Evolutionary conservation across 2,113 vertebrate species (phyloP), one percentile per base, ranked within the genome.

Genomic region (Raphicerus campestris): DNA sequence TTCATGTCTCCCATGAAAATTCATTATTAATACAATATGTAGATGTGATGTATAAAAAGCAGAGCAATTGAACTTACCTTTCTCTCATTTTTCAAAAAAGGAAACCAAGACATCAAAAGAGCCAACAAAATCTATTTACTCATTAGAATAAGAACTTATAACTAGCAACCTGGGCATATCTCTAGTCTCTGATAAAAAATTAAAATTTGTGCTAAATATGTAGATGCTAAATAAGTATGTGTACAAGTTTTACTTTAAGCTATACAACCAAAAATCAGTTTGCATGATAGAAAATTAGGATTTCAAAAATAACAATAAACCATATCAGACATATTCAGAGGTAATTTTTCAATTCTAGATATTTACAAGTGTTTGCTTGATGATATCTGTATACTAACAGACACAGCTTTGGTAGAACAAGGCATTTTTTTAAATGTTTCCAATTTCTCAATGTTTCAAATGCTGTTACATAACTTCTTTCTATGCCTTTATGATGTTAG

Each of bases 221-320:
- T 51, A 66, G 42, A 93, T 93, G 60, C 19, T 47, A 92, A 94
- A n/a, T 89, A 91, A 86, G 55, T 63, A 91, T 26, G 60, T 93
- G 24, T 75, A 63, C 60, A 97, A 98, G 60, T 93, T 93, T 93
- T 94, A 63, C 15, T 97, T 86, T 30, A 94, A 97, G 17, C 60
- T 78, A 96, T 60, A 87, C 93, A 87, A 77, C 22, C 22, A 75
- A 93, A 87, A 84, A 93, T 82, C 49, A 96, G 91, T 87, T 90
- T 55, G 53, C 30, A 87, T 70, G 63, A 60, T 5, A 91, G 8
- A 91, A 7, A 22, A 95, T 51, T 55, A 10, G 85, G 45, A 92
- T 85, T 96, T 97, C 47, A 66, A 87, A 80, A 96, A 47, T 45
- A 60, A 35, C 10, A 83, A 58, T 30, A 66, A 85, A 73, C 7